Base-by-base conservation (phyloP, 2,113 vertebrate species). In the Saguinus imperator region DNA sequence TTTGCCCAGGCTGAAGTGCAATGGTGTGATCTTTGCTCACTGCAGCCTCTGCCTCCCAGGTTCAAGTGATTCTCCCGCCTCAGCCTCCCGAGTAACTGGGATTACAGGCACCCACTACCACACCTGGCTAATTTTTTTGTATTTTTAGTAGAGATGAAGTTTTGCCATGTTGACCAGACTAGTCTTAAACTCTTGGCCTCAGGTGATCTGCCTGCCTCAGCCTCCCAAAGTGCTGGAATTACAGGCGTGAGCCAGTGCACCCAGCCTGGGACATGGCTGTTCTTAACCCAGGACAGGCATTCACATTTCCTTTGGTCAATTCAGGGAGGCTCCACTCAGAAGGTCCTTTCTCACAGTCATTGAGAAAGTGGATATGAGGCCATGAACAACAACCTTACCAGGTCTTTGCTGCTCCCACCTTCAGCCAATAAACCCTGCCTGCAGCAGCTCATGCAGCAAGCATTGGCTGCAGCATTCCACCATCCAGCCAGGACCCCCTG, bases 341-440 rank as follows among this genome's bases (percentile, higher is more conserved):
- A 50, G 68, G 87, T 17, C 94, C 40, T 73, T 37, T 23, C 5
- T 0, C 25, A 1, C 1, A 21, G 82, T 77, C 40, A 0, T 27
- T n/a, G 68, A 93, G 80, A 70, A 61, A 72, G 68, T 29, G 43
- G 76, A 43, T 18, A 20, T 75, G 80, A 57, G 64, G 80, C 79
- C 45, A 91, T 13, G 11, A 96, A 18, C 66, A 86, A 37, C 93
- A 82, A 70, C 5, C 50, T 17, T 89, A 80, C 3, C 73, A 96
- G 86, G 84, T 61, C 80, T 79, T n/a, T 5, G n/a, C 32, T 87
- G 83, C 89, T 94, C 68, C 80, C 88, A 57, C 94, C 43, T n/a
- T 73, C n/a, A 85, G 87, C 48, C 48, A 86, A 8, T 1, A 43
- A 61, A 35, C 75, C n/a, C 9, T 6, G 3, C 29, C 70, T 50